A percentile compares a stretch with the other conserved stretches of the same genome.
Evolutionary conservation across 2,888 invertebrate genomes (phyloP).

Genomic region (Agonopterix arenella): DNA sequence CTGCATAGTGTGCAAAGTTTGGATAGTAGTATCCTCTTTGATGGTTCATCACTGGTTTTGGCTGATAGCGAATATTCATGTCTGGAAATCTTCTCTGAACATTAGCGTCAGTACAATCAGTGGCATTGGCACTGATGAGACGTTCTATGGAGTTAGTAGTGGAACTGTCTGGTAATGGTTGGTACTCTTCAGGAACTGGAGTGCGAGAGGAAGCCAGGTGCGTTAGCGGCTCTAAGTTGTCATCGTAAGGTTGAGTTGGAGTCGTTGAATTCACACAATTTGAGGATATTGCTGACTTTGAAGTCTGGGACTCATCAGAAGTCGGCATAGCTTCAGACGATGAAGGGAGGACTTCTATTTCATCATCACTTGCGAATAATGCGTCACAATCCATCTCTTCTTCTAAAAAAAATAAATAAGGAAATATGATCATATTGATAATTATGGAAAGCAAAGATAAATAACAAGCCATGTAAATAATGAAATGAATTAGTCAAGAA

Average conservation of each 20-base stretch:
- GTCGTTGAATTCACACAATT: conserved; percentile 56
- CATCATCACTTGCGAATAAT: conserved; percentile 80
- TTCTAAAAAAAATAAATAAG: conserved; percentile 48
- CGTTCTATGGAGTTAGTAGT: conserved; percentile 46
- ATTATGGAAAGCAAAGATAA: too few species aligned
- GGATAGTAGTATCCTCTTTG: conserved; percentile 49
- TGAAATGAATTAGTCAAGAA: too few species aligned
- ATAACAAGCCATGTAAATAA: background rate
- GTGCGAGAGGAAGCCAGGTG: conserved; percentile 54
- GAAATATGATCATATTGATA: background rate
- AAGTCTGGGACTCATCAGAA: conserved; percentile 18
- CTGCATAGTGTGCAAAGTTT: conserved; percentile 35
- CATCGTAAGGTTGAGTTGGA: conserved; percentile 45
- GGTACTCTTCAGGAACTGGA: conserved; percentile 67
- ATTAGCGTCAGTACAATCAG: conserved; percentile 33
- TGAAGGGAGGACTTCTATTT: conserved; percentile 65
- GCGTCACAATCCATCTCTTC: conserved; percentile 46
- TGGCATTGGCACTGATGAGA: conserved; percentile 31
- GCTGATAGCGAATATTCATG: conserved; percentile 60
- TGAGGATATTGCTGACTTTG: conserved; percentile 45
- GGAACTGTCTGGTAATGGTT: conserved; percentile 64
- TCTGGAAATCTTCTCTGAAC: conserved; percentile 37
- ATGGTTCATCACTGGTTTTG: conserved; percentile 41
- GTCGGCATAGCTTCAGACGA: conserved; percentile 30
- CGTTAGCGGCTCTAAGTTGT: conserved; percentile 39